Percentiles rank a stretch among this genome's conserved stretches.
These are phyloP conservation scores for Cyrtonyx montezumae DNA, from an alignment of 2,113 vertebrate genomes.

Conservation along the genomic window DNA sequence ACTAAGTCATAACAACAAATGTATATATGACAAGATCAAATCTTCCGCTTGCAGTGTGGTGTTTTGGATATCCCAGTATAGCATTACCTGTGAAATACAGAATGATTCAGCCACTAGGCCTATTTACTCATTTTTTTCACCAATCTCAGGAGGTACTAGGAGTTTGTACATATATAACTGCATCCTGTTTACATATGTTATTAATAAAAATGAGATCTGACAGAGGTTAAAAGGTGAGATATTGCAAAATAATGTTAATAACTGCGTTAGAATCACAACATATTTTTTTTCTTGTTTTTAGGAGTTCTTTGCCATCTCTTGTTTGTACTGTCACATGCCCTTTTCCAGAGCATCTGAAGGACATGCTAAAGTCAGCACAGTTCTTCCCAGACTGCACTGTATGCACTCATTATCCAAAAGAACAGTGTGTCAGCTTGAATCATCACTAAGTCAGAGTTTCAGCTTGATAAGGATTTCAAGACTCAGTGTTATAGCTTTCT, in stretches of 20 bases:
- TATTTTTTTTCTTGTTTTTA: background rate
- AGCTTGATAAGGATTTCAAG: background rate
- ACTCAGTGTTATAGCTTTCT: background rate
- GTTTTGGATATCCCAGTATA: background rate
- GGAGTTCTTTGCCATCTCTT: background rate
- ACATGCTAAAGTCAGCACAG: constrained; percentile 48
- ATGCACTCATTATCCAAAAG: constrained; percentile 17
- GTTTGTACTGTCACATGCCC: background rate
- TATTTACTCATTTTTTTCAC: background rate
- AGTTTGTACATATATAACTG: background rate
- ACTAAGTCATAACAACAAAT: background rate
- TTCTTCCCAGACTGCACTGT: constrained; percentile 26
- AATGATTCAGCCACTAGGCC: background rate
- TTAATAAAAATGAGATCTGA: background rate
- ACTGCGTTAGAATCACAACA: background rate
- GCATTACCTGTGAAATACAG: background rate
- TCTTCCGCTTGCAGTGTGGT: background rate
- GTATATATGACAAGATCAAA: background rate
- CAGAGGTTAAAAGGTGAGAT: background rate
- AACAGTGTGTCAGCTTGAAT: constrained; percentile 50
- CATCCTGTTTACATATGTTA: background rate
- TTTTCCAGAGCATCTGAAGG: constrained; percentile 48
- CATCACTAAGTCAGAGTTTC: constrained; percentile 51
- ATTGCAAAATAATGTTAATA: background rate
- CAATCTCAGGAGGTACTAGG: background rate